phyloP scores from a whole-genome alignment of 2,888 invertebrate species.

The Dromius quadrimaculatus region DNA sequence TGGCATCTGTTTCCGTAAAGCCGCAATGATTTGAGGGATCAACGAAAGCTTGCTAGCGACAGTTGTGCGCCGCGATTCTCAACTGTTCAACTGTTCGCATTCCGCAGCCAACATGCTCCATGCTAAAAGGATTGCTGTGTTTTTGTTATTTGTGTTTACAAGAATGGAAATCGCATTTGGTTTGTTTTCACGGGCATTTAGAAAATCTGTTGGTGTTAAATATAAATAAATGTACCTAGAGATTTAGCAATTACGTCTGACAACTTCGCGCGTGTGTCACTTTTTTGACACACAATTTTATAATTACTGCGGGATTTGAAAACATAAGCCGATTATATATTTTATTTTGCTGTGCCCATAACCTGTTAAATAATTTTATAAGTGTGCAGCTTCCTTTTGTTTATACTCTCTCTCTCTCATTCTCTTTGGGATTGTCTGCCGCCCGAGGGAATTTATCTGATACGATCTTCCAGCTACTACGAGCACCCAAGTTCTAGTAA shows the following conservation, averaged over 20 bases:
- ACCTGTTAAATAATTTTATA: no score
- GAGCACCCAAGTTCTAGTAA: constrained; percentile 2
- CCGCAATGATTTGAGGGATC: constrained; percentile 47
- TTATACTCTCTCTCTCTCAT: neutral
- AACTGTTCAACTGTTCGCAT: neutral
- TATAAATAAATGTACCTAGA: constrained; percentile 17
- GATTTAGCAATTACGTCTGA: constrained; percentile 3
- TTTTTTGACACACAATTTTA: constrained; percentile 12
- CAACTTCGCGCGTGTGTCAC: neutral
- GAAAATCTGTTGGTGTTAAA: constrained; percentile 3
- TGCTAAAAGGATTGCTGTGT: neutral
- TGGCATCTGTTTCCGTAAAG: constrained; percentile 28
- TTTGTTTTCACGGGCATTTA: constrained; percentile 26
- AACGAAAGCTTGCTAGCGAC: constrained; percentile 34
- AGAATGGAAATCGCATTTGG: constrained; percentile 28
- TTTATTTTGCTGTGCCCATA: no score
- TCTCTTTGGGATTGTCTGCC: neutral
- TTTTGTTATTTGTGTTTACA: constrained; percentile 37
- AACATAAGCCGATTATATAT: constrained; percentile 24
- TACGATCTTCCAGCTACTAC: constrained; percentile 17
- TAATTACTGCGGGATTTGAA: constrained; percentile 1
- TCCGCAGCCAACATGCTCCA: neutral
- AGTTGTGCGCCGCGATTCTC: neutral
- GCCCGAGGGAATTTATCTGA: constrained; percentile 24
- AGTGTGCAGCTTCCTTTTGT: constrained; percentile 1